Percentiles rank a stretch among this genome's conserved stretches.
phyloP scores from a whole-genome alignment of 2,797 vertebrate genomes.

The Dromococcyx pavoninus region DNA sequence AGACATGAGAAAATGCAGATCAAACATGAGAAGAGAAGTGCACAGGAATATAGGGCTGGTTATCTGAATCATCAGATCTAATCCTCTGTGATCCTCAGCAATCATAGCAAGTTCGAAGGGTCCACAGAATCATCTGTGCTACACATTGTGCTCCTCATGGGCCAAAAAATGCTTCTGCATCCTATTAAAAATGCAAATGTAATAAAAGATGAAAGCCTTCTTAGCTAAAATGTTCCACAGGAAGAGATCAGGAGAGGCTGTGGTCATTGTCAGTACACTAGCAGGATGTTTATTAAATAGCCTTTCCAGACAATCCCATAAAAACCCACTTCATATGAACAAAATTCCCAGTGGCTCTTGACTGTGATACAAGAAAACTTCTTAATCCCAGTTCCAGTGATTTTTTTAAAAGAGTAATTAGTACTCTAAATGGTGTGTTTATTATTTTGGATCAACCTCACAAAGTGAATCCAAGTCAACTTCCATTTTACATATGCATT shows the following conservation, averaged over 20 bases:
- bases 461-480: neutral
- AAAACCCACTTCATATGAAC: neutral
- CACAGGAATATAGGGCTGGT: neutral
- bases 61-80: neutral
- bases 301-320: neutral
- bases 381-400: neutral
- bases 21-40: neutral
- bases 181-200: neutral
- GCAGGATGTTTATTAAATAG: neutral
- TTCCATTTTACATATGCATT: neutral
- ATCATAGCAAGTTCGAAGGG: neutral
- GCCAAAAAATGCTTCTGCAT: neutral
- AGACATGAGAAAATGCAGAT: neutral
- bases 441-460: neutral
- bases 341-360: neutral
- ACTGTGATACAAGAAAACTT: neutral
- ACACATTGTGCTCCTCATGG: neutral
- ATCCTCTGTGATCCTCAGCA: neutral
- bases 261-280: neutral
- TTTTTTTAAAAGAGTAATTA: neutral
- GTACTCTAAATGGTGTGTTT: neutral
- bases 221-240: neutral
- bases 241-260: neutral
- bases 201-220: neutral
- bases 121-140: neutral